Evolutionary conservation across 2,797 vertebrate genomes (phyloP).

Genomic region (Fistularia tabacaria): DNA sequence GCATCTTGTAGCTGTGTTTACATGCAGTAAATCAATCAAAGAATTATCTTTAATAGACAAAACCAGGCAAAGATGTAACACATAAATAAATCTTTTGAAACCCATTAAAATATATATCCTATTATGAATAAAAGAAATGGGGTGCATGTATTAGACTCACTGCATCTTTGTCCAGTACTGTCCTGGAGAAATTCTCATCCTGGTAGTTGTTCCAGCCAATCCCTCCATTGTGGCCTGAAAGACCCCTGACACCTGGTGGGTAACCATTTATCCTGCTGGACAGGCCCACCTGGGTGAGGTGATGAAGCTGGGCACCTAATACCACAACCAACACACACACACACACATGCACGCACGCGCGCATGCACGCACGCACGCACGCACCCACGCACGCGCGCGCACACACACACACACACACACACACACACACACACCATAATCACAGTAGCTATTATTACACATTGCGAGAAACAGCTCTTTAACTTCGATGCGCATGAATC

Average conservation of each 20-base stretch:
- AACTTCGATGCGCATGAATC: too few relatives aligned
- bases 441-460: not conserved
- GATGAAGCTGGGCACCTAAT: slow-evolving; percentile 91
- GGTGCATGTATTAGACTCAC: slow-evolving; percentile 74
- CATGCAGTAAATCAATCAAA: too few relatives aligned
- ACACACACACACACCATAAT: slow-evolving; percentile 14
- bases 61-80: not conserved
- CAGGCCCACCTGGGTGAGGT: slow-evolving; percentile 90
- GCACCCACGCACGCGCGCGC: slow-evolving; percentile 26
- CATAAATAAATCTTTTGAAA: not conserved
- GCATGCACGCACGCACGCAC: slow-evolving; percentile 8
- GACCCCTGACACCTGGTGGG: slow-evolving; percentile 78
- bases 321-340: slow-evolving; percentile 30
- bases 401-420: slow-evolving; percentile 30
- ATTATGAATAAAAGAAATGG: too few relatives aligned
- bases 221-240: slow-evolving; percentile 78
- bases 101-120: too few relatives aligned
- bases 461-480: too few relatives aligned
- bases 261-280: slow-evolving; percentile 85
- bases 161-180: slow-evolving; percentile 75
- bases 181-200: slow-evolving; percentile 80
- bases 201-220: slow-evolving; percentile 85
- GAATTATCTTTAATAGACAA: too few relatives aligned
- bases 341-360: slow-evolving; percentile 25
- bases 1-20: too few relatives aligned